A percentile compares a stretch with the other conserved stretches of the same genome.
These are phyloP conservation scores for Bruchidius siliquastri DNA, from an alignment of 2,888 invertebrate species.

Conservation along the genomic window DNA sequence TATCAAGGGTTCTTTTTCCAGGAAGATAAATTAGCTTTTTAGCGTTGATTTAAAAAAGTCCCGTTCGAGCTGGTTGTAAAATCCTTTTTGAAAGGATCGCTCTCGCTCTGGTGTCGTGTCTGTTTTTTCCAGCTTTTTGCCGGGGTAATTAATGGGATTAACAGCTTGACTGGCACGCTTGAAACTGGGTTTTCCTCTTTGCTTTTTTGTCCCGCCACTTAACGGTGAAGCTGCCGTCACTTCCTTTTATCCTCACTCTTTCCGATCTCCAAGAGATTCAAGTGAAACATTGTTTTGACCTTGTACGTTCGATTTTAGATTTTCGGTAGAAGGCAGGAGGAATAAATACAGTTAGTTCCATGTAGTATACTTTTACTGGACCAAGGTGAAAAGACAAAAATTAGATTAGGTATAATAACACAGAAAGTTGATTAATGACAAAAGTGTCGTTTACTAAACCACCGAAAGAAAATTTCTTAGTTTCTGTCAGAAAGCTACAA, in stretches of 20 bases:
- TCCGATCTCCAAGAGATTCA: neutral
- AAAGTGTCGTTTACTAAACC: no score
- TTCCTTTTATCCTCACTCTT: slow-evolving; percentile 7
- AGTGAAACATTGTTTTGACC: no score
- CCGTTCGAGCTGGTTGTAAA: slow-evolving; percentile 14
- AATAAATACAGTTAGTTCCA: no score
- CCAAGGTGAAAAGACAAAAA: no score
- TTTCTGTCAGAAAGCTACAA: no score
- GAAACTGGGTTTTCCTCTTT: neutral
- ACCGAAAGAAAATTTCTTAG: no score
- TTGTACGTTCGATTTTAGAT: neutral
- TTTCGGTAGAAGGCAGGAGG: no score
- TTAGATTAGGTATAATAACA: no score
- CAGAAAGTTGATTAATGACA: no score
- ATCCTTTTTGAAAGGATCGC: slow-evolving; percentile 25
- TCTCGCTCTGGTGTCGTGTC: slow-evolving; percentile 5
- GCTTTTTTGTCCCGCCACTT: neutral
- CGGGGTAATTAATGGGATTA: slow-evolving; percentile 19
- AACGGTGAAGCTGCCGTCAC: neutral
- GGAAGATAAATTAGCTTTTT: slow-evolving; percentile 32
- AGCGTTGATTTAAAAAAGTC: slow-evolving; percentile 26
- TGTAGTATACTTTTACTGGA: no score
- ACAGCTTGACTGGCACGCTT: slow-evolving; percentile 6
- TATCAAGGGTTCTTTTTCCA: slow-evolving; percentile 26
- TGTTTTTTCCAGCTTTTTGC: slow-evolving; percentile 22